phyloP scores from a whole-genome alignment of 2,113 vertebrate genomes.

The Zapus hudsonius region DNA sequence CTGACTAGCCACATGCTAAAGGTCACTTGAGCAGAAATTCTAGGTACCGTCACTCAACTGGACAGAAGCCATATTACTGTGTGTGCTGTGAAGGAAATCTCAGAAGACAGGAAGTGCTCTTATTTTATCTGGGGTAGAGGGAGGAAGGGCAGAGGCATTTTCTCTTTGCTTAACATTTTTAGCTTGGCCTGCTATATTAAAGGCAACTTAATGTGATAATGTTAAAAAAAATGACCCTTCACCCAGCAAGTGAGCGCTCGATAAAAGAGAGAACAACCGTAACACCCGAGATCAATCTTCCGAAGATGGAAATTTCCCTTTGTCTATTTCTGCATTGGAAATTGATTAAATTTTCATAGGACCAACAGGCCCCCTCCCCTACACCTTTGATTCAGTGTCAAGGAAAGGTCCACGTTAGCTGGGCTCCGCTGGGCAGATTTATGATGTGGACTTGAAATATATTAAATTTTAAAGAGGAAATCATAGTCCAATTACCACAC shows the following conservation, averaged over 20 bases:
- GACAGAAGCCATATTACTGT: not conserved
- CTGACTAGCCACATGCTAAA: not conserved
- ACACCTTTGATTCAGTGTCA: slow-evolving; percentile 77
- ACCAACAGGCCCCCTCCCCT: slow-evolving; percentile 64
- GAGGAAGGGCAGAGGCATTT: slow-evolving; percentile 10
- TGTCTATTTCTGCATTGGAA: slow-evolving; percentile 81
- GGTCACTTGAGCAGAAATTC: not conserved
- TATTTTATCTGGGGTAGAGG: not conserved
- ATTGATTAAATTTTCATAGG: slow-evolving; percentile 82
- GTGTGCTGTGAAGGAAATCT: slow-evolving; percentile 13
- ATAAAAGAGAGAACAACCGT: slow-evolving; percentile 83
- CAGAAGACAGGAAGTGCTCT: slow-evolving; percentile 50
- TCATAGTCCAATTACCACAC: slow-evolving; percentile 73
- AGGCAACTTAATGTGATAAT: slow-evolving; percentile 83
- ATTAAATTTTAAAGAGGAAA: slow-evolving; percentile 81
- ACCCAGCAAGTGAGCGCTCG: slow-evolving; percentile 77
- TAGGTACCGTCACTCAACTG: not conserved
- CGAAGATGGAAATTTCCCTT: slow-evolving; percentile 79
- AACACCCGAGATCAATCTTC: slow-evolving; percentile 79
- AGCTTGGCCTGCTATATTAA: slow-evolving; percentile 74
- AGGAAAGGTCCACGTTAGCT: slow-evolving; percentile 52
- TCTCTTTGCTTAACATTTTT: slow-evolving; percentile 79
- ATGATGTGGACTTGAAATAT: slow-evolving; percentile 77
- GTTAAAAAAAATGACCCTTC: slow-evolving; percentile 84
- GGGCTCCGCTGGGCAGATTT: slow-evolving; percentile 68